Evolutionary conservation across 2,797 vertebrate genomes (phyloP), one percentile per base, ranked within the genome.

Genomic region (Acridotheres tristis): DNA sequence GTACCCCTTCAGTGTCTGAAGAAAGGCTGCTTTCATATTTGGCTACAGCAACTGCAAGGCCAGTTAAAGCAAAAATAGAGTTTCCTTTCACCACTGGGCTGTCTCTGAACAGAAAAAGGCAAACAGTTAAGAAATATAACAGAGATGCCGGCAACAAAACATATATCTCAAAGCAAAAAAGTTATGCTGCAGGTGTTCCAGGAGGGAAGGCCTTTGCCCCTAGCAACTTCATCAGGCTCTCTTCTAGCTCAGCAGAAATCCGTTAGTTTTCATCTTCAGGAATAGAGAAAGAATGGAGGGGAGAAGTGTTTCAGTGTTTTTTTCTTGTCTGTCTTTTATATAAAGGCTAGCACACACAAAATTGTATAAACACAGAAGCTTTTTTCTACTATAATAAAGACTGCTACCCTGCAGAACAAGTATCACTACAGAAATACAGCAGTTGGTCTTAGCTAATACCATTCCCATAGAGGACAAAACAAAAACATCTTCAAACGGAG

Each of bases 11-110:
- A 9, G 93, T 80, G 7, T 99, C 98, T 7, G 98, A 96, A 9
- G 98, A 98, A 65, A 99, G 98, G 95, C 98, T 99, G 94, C 96
- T 98, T 98, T 99, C 99, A 0, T 99, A 98, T 93, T 98, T 99
- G 65, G 98, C 98, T 27, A 99, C 97, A 12, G 97, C 98, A 7
- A 98, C 98, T 47, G 99, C 99, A 79, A 99, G 98, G 58, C 98
- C 98, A 66, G 99, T 99, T 90, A 99, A 96, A 76, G 99, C 99
- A 91, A 99, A 95, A 67, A 99, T 98, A 29, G 98, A 98, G 84
- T 99, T 99, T 30, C 99, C 99, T 97, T 99, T 99, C 45, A 99
- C 98, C 63, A 99, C 99, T 5, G 99, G 99, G 90, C 98, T 99
- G 85, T 99, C 99, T 96, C 99, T 99, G 57, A 38, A 96, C 69